phyloP scores from a whole-genome alignment of 2,888 invertebrate species.

The Calliscelio sp. region DNA sequence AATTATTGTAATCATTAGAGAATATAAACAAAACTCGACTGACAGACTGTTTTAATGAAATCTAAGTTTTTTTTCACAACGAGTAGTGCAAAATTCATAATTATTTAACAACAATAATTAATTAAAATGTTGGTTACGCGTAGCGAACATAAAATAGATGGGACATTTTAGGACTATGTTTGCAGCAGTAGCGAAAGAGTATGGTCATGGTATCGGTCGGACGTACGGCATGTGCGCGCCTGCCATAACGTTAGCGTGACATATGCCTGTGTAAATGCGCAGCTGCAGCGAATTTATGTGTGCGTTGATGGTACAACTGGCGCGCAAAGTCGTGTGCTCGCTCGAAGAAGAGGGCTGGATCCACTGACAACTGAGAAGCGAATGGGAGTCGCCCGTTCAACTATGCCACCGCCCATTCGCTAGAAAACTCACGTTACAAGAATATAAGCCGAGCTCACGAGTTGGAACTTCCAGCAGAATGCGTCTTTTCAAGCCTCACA shows the following conservation, averaged over 20 bases:
- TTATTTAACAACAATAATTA: too few species aligned
- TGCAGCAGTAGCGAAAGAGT: constrained; percentile 10
- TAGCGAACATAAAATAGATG: constrained; percentile 20
- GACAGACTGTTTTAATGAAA: too few species aligned
- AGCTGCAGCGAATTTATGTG: constrained; percentile 70
- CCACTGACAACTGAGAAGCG: constrained; percentile 81
- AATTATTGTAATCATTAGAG: too few species aligned
- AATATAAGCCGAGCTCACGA: constrained; percentile 69
- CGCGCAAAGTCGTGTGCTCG: constrained; percentile 55
- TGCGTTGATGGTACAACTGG: constrained; percentile 68
- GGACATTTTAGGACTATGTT: constrained; percentile 24
- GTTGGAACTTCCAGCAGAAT: constrained; percentile 68
- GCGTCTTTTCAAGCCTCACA: constrained; percentile 68
- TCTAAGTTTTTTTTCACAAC: too few species aligned
- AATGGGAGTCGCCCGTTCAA: constrained; percentile 82
- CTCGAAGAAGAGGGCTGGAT: constrained; percentile 80
- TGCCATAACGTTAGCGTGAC: constrained; percentile 64
- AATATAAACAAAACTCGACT: too few species aligned
- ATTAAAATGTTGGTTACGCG: too few species aligned
- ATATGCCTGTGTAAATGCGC: constrained; percentile 71
- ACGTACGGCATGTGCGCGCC: constrained; percentile 78
- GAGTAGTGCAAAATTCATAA: too few species aligned
- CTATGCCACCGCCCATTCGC: constrained; percentile 84
- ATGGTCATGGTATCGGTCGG: constrained; percentile 68
- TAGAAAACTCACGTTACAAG: constrained; percentile 72